phyloP scores from a whole-genome alignment of 2,888 invertebrate species.

The Lamellibrachia columna region DNA sequence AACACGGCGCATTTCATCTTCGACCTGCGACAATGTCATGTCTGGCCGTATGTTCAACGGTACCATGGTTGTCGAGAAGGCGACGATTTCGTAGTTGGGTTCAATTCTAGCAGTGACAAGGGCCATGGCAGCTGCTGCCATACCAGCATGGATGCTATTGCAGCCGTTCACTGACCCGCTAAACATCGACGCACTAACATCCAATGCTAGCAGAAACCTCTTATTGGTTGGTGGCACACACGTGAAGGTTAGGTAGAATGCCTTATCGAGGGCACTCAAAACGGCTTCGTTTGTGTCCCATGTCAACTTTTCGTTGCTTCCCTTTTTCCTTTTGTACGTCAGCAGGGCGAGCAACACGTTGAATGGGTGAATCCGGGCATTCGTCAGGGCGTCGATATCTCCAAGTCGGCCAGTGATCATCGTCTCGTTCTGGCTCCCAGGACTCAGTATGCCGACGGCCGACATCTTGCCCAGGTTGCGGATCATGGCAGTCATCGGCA shows the following conservation, averaged over 20 bases:
- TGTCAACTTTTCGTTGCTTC: constrained; percentile 59
- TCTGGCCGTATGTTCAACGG: constrained; percentile 39
- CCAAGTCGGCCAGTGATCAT: constrained; percentile 48
- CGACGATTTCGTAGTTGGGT: constrained; percentile 43
- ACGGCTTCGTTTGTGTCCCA: constrained; percentile 54
- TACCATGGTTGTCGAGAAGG: constrained; percentile 44
- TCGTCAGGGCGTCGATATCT: constrained; percentile 46
- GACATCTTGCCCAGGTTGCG: constrained; percentile 62
- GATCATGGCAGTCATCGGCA: constrained; percentile 66
- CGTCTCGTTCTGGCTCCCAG: constrained; percentile 39
- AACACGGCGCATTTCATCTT: constrained; percentile 28
- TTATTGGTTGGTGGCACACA: constrained; percentile 69
- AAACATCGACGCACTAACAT: constrained; percentile 69
- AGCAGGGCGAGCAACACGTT: constrained; percentile 58
- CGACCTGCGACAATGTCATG: constrained; percentile 43
- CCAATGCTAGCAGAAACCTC: constrained; percentile 71
- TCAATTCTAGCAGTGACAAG: constrained; percentile 61
- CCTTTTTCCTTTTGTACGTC: constrained; percentile 56
- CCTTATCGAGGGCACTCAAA: constrained; percentile 52
- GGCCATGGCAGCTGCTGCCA: constrained; percentile 70
- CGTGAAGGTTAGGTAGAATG: constrained; percentile 62
- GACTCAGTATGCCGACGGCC: constrained; percentile 48
- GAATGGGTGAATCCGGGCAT: constrained; percentile 63
- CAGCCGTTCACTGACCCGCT: constrained; percentile 64
- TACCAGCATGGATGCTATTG: constrained; percentile 66